Conservation (phyloP, 2,888 invertebrate species). For the Xylota segnis region DNA sequence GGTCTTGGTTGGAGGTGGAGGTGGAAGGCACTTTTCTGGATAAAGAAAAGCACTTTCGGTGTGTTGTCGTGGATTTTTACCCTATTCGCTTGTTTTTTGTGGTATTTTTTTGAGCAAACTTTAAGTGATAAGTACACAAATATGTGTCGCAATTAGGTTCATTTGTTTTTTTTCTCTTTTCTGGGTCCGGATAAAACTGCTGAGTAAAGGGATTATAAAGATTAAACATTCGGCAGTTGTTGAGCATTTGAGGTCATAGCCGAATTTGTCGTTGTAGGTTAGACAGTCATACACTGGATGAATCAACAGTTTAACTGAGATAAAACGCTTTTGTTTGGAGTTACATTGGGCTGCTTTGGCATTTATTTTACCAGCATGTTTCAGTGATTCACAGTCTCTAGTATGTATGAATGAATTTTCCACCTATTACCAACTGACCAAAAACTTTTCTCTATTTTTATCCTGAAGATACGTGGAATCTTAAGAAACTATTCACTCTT, state of each 20-base stretch:
- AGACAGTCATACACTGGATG: not conserved
- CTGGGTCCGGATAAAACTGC: slow-evolving; percentile 73
- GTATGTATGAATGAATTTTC: too few species aligned
- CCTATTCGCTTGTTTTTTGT: slow-evolving; percentile 22
- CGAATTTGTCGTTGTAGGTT: slow-evolving; percentile 22
- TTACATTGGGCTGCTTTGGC: not conserved
- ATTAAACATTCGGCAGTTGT: slow-evolving; percentile 54
- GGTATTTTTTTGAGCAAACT: not conserved
- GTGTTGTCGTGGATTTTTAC: slow-evolving; percentile 9
- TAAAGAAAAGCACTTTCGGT: slow-evolving; percentile 21
- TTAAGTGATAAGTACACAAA: slow-evolving; percentile 53
- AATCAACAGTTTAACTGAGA: not conserved
- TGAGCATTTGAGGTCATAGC: slow-evolving; percentile 18
- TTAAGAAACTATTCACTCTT: too few species aligned
- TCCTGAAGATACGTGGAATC: too few species aligned
- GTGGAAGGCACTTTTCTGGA: slow-evolving; percentile 35
- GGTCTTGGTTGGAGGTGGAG: not conserved
- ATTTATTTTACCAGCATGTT: too few species aligned
- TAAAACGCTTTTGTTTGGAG: not conserved
- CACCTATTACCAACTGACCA: too few species aligned
- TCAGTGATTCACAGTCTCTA: too few species aligned
- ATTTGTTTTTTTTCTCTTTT: slow-evolving; percentile 37
- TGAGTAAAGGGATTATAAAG: slow-evolving; percentile 72
- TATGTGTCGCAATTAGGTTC: slow-evolving; percentile 64
- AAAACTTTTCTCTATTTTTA: too few species aligned